Percentiles rank a stretch among this genome's conserved stretches.
Conservation (phyloP, 2,888 invertebrate genomes). For the Lapara coniferarum region DNA sequence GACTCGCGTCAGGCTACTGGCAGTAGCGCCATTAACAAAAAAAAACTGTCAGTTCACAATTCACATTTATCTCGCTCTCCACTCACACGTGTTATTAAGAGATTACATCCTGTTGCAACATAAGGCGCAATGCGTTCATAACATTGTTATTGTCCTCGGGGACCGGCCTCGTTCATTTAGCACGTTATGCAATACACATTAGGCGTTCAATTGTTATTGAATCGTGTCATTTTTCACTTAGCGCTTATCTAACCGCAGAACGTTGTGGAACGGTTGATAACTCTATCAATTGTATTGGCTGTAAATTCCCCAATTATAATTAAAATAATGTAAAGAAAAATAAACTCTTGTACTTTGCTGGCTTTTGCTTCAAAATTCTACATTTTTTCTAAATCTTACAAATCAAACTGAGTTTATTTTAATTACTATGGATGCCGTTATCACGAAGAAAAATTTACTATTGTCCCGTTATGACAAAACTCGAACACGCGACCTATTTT, state of each 20-base stretch:
- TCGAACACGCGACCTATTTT: too few species aligned
- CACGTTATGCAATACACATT: constrained; percentile 45
- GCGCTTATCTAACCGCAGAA: constrained; percentile 34
- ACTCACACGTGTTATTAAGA: constrained; percentile 24
- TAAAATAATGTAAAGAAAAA: too few species aligned
- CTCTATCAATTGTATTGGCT: too few species aligned
- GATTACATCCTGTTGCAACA: constrained; percentile 37
- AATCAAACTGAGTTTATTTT: too few species aligned
- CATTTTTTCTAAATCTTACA: too few species aligned
- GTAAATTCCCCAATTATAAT: too few species aligned
- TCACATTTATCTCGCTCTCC: not conserved
- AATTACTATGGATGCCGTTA: too few species aligned
- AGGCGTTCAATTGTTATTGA: constrained; percentile 30
- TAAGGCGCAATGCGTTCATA: constrained; percentile 35
- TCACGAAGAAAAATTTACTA: too few species aligned
- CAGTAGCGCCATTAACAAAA: too few species aligned
- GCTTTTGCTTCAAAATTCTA: not conserved
- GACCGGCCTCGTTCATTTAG: constrained; percentile 47
- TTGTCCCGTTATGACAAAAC: too few species aligned
- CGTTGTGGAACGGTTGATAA: not conserved
- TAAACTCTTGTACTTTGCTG: not conserved
- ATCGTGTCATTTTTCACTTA: constrained; percentile 43
- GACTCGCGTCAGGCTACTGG: too few species aligned
- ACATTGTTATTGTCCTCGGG: constrained; percentile 42
- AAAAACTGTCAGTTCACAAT: too few species aligned